Evolutionary conservation across 2,113 vertebrate genomes (phyloP).

Genomic region (Elephantulus edwardii): DNA sequence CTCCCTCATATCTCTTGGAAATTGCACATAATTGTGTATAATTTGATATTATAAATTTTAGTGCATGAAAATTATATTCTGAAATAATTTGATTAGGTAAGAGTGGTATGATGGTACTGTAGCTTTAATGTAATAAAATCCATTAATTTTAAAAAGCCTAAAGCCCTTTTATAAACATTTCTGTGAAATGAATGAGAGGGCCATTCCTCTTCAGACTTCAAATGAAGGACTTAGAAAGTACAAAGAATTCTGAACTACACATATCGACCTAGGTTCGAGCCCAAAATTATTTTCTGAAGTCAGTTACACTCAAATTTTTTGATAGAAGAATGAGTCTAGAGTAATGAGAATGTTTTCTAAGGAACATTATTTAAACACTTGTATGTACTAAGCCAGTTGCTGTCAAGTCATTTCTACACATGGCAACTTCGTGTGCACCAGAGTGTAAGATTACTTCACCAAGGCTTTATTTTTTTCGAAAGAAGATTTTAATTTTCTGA

Average conservation of each 20-base stretch:
- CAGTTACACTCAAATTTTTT: background rate
- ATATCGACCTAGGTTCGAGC: background rate
- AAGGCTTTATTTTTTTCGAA: background rate
- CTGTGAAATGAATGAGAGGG: background rate
- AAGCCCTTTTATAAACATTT: slow-evolving; percentile 33
- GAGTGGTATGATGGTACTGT: background rate
- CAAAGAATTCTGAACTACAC: background rate
- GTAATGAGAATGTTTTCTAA: background rate
- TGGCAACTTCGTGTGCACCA: background rate
- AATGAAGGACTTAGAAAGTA: background rate
- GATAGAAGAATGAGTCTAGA: background rate
- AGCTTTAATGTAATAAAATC: background rate
- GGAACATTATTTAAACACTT: background rate
- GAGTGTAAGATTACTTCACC: background rate
- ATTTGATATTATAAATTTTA: slow-evolving; percentile 40
- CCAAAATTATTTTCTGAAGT: background rate
- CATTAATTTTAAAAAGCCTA: background rate
- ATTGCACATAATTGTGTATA: slow-evolving; percentile 5
- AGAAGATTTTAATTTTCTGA: background rate
- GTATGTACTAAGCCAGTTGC: background rate
- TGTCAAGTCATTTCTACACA: background rate
- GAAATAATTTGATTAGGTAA: slow-evolving; percentile 57
- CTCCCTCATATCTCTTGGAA: background rate
- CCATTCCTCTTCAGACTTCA: background rate
- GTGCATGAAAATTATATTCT: slow-evolving; percentile 17